Conservation (phyloP, 2,113 vertebrate genomes). For the Phodopus roborovskii region DNA sequence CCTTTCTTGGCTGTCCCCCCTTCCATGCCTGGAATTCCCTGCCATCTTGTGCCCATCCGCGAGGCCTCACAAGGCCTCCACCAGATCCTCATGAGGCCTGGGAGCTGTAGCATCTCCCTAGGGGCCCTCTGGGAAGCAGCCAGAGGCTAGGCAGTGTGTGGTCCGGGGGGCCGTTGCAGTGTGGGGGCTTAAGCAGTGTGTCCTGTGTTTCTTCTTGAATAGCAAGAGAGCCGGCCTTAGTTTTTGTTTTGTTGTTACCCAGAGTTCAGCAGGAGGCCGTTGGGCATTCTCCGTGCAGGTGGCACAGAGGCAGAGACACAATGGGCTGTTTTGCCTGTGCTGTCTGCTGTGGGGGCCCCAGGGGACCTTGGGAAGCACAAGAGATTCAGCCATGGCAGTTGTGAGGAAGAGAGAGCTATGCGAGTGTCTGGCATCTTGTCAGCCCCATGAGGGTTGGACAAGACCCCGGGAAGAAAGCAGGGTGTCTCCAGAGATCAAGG, state of each 20-base stretch:
- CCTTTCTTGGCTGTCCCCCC: too few relatives aligned
- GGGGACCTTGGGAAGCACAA: not conserved
- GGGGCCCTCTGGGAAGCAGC: not conserved
- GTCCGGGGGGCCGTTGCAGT: accelerated
- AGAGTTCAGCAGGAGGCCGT: not conserved
- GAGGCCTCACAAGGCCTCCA: not conserved
- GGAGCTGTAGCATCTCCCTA: not conserved
- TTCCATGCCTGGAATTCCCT: not conserved
- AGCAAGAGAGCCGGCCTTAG: accelerated
- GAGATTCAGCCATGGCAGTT: not conserved
- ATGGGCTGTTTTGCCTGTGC: not conserved
- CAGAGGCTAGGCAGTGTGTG: accelerated
- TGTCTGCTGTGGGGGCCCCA: accelerated
- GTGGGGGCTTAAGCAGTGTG: not conserved
- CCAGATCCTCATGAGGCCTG: too few relatives aligned
- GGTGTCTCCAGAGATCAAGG: not conserved
- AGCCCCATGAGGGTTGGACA: accelerated
- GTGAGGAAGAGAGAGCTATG: not conserved
- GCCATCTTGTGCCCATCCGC: not conserved
- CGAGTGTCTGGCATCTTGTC: too few relatives aligned
- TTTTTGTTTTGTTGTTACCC: not conserved
- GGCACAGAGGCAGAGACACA: accelerated
- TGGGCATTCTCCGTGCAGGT: not conserved
- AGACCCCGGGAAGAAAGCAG: too few relatives aligned
- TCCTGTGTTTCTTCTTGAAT: accelerated